These are phyloP conservation scores for Agriopis marginaria DNA, from an alignment of 2,888 invertebrate genomes.

Conservation along the genomic window DNA sequence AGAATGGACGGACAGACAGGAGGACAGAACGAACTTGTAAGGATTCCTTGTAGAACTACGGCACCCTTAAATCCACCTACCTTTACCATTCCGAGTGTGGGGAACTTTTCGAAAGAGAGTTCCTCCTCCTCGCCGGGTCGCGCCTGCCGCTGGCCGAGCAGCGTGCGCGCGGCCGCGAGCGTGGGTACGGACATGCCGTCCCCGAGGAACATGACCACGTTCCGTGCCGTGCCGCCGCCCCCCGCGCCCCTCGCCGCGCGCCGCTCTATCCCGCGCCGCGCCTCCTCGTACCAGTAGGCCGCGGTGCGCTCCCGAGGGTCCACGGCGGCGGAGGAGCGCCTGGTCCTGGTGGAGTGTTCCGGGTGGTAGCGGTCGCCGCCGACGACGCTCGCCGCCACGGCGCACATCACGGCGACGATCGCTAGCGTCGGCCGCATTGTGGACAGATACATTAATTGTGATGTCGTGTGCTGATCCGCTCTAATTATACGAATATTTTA, in stretches of 20 bases:
- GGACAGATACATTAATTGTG: constrained; percentile 5
- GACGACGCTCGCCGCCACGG: constrained; percentile 2
- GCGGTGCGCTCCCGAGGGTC: constrained; percentile 33
- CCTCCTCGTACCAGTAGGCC: constrained; percentile 41
- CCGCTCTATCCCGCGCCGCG: constrained; percentile 39
- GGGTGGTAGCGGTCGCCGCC: constrained; percentile 15
- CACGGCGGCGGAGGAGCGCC: constrained; percentile 9
- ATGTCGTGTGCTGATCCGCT: not conserved
- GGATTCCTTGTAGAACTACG: not conserved
- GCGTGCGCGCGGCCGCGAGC: constrained; percentile 86
- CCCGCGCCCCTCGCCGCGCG: not conserved
- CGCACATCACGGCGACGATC: constrained; percentile 5
- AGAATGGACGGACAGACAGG: too few relatives aligned
- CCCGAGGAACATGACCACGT: constrained; percentile 89
- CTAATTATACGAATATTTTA: constrained; percentile 14
- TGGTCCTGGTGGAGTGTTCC: constrained; percentile 2
- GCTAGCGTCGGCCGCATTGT: constrained; percentile 12
- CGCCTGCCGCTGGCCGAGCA: constrained; percentile 83
- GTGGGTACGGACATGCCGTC: constrained; percentile 91
- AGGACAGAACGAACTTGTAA: not conserved
- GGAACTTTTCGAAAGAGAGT: constrained; percentile 87
- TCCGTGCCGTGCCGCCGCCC: constrained; percentile 68
- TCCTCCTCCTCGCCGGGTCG: constrained; percentile 84
- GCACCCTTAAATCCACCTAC: constrained; percentile 27
- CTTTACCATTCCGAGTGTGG: constrained; percentile 76